Evolutionary conservation across 64 coral and sea anemone species (phyloP), one percentile per base, ranked within the genome.

Genomic region (Stylophora pistillata): DNA sequence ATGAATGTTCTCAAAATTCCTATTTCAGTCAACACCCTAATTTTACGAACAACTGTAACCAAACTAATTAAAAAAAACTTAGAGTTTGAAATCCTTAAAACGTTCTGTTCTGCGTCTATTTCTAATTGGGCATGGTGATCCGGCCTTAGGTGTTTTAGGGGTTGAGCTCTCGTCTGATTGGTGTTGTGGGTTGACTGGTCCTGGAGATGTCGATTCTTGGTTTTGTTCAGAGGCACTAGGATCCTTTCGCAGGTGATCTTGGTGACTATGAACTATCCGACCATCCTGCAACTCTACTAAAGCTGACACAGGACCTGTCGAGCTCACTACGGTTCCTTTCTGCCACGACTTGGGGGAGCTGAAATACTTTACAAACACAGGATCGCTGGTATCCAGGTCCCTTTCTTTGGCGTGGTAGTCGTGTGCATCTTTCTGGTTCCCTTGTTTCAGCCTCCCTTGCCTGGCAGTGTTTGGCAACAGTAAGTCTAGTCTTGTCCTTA

Each of bases 331-430:
- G 16, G 63, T 55, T 79, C 75, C 87, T 52, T 37, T 58, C 30
- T 78, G 30, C 87, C 87, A 89, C 0, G 87, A 78, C 58, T 79
- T 89, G 76, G 53, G 72, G 14, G 58, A 63, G n/a, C 88, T 47
- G 76, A 89, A 89, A 47, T 89, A 74, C 47, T 62, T 77, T 29
- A 89, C 25, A 52, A 66, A 77, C 18, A 89, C 76, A 71, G 76
- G 7, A 55, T 89, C 76, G 28, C 80, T 69, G 59, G 66, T 57
- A 21, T 73, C 68, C 26, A 89, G 17, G 13, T 81, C 88, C 6
- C 88, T 60, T 28, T 41, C 4, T 52, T 81, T 89, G 70, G 88
- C 76, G 37, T 89, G 88, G 53, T 79, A 53, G 78, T 89, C 60
- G 69, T 89, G 61, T n/a, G 63, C 20, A 1, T 59, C 10, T 18